Evolutionary conservation across 2,113 vertebrate species (phyloP), one percentile per base, ranked within the genome.

Genomic region (Athene noctua): DNA sequence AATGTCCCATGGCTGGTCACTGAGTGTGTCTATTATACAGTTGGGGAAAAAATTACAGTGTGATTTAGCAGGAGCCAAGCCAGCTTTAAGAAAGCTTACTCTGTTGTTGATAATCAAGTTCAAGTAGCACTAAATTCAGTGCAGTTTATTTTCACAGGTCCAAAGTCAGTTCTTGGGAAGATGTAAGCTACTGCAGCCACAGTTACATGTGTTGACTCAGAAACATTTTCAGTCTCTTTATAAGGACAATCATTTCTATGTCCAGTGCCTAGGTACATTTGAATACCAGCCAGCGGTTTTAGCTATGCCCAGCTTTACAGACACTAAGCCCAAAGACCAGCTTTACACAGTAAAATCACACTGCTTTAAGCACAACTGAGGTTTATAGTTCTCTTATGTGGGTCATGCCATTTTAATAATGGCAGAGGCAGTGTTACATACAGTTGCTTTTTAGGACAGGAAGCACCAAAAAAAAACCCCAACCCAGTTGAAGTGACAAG

Each of bases 361-460:
- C 44, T 30, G 42, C 34, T 92, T 89, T 71, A 77, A 61, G 70
- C 63, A 79, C 44, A 88, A 40, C 62, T 34, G 57, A 84, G 36
- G 32, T 62, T 82, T 67, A 32, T 17, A 13, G 22, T 44, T 65
- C 49, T 47, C n/a, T 68, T 68, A 59, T 4, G 16, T 44, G 23
- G 78, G 46, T 66, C 46, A 42, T 58, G 13, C n/a, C 44, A 38
- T 80, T 94, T 86, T 55, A 91, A 52, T 75, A 91, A 92, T 18
- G 79, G 74, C 49, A 89, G 38, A 34, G 54, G 44, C 63, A 65
- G 54, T 30, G 59, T n/a, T 72, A 51, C 52, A 21, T 6, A 70
- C 20, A 81, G 38, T 44, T 73, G 66, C 65, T 93, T 80, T 96
- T 94, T 79, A 92, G 55, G 80, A 92, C 65, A 88, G 91, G 91